These are phyloP conservation scores for Odontothrips loti DNA, from an alignment of 2,888 invertebrate species.

Conservation along the genomic window DNA sequence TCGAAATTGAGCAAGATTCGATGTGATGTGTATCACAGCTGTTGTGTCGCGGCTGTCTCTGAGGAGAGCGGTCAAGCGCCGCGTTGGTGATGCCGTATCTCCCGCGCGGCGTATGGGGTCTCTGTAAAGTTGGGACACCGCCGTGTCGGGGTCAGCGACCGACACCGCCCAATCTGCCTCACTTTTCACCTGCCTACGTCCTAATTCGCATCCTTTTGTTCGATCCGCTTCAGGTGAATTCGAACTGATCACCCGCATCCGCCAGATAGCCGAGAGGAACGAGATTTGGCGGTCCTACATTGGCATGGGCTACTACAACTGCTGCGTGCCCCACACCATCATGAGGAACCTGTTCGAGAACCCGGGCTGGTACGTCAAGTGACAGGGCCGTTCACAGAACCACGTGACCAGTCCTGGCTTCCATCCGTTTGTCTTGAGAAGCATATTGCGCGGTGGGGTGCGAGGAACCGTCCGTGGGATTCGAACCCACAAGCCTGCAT, in stretches of 20 bases:
- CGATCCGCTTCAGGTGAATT: slow-evolving; percentile 70
- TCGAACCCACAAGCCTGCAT: too few relatives aligned
- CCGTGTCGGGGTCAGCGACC: background rate
- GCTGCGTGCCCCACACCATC: slow-evolving; percentile 92
- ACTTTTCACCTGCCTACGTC: background rate
- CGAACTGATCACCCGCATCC: slow-evolving; percentile 75
- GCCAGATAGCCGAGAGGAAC: slow-evolving; percentile 78
- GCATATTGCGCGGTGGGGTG: too few relatives aligned
- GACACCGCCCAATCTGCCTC: background rate
- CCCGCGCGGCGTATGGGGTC: too few relatives aligned
- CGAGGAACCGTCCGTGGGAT: too few relatives aligned
- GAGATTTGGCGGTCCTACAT: slow-evolving; percentile 94
- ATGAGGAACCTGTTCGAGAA: slow-evolving; percentile 97
- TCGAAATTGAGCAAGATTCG: slow-evolving; percentile 2
- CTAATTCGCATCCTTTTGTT: too few relatives aligned
- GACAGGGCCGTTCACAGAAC: background rate
- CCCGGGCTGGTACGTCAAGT: slow-evolving; percentile 87
- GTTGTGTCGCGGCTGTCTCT: too few relatives aligned
- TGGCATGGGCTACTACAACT: slow-evolving; percentile 98
- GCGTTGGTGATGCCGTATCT: background rate
- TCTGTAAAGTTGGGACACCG: too few relatives aligned
- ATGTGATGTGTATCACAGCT: background rate
- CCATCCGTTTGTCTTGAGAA: too few relatives aligned
- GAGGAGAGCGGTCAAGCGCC: background rate
- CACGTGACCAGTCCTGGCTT: background rate